Evolutionary conservation across 35 echinoderm and acorn worm species (phyloP).

Genomic region (Strongylocentrotus purpuratus): DNA sequence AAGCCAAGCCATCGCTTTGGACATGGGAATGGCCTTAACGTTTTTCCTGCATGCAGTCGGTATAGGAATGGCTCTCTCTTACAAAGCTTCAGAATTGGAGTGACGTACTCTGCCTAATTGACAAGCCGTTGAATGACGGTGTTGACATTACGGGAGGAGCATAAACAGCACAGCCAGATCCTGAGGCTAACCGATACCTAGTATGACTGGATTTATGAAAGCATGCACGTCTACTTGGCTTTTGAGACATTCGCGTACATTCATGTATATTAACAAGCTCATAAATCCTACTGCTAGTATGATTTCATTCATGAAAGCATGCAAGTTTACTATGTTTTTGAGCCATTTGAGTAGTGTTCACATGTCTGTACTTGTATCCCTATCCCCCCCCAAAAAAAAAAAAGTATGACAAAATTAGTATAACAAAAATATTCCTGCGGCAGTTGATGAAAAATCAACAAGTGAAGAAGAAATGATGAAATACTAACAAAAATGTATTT

Average conservation of each 20-base stretch:
- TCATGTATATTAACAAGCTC: too few relatives aligned
- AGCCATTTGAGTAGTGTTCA: too few relatives aligned
- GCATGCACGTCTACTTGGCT: too few relatives aligned
- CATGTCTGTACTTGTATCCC: too few relatives aligned
- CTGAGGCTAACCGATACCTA: background rate
- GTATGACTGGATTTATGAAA: background rate
- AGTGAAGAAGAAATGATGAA: too few relatives aligned
- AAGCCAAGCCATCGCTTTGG: background rate
- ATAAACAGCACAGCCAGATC: background rate
- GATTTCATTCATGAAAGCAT: background rate
- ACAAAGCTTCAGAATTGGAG: background rate
- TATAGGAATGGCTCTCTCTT: background rate
- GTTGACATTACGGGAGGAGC: background rate
- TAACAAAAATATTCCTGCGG: too few relatives aligned
- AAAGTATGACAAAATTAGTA: too few relatives aligned
- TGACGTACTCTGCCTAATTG: background rate
- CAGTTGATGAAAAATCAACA: too few relatives aligned
- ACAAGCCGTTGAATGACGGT: background rate
- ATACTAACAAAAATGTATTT: too few relatives aligned
- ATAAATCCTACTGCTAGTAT: background rate
- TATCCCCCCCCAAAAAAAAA: too few relatives aligned
- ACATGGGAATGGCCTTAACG: background rate
- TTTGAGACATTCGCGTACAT: too few relatives aligned
- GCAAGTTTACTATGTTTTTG: background rate
- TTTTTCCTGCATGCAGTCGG: background rate